Evolutionary conservation across 2,888 invertebrate species (phyloP), one percentile per base, ranked within the genome.

Genomic region (Rotaria sp.): DNA sequence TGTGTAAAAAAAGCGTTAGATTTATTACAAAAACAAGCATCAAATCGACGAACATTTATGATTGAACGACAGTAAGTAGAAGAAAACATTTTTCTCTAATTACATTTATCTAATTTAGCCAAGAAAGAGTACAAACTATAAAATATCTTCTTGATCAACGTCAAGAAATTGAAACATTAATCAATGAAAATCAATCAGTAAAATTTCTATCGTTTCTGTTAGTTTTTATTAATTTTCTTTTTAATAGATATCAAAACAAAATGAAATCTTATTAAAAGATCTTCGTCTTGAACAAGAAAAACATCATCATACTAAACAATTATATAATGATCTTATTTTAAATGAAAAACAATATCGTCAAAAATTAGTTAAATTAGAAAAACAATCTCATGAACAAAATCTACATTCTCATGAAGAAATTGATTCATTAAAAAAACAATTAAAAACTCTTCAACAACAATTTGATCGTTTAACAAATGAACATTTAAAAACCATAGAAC

Each of bases 1-100:
- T 41, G 45, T 26, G 15, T 45, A 13, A 45, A 80, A 15, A n/a
- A 41, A 45, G 45, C 80, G 10, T n/a, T 80, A 45, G 45, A 80
- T 21, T 45, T 80, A n/a, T n/a, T 80, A n/a, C 80, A 80, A 45
- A 80, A 80, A 45, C 80, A 80, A 80, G 80, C 80, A 80, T 45
- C 41, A 26, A 24, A n/a, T 10, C 80, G 80, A 2, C 80, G 80
- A 80, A 45, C 10, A n/a, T 80, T 80, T 45, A 45, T 80, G 80
- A 80, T 80, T 45, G 45, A 80, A n/a, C 41, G 45, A 45, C n/a
- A 80, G 80, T 80, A 45, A 45, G 26, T 45, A 80, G 41, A 41
- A 26, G 3, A 50, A 3, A 18, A 15, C 4, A 3, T 50, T 50
- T 50, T 50, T 13, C 15, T 50, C 15, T 18, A 13, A 10, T 50